Conservation (phyloP, 1,140 invertebrate genomes). For the Pseudachorutes palmiensis region DNA sequence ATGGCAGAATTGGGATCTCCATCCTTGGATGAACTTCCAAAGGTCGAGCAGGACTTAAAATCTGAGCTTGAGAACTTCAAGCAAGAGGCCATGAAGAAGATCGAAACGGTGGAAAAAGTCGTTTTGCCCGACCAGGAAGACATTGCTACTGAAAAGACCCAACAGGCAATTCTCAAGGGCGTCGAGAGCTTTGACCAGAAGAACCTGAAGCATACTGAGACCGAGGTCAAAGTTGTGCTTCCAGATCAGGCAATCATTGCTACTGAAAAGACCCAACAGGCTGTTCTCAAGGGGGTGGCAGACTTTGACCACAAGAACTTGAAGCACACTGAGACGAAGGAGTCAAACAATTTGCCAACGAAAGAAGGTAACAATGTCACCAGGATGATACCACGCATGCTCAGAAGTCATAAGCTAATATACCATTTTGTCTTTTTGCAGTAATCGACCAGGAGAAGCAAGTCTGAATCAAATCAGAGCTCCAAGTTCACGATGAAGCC, state of each 20-base stretch:
- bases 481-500: not conserved
- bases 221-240: constrained; percentile 84
- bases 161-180: constrained; percentile 72
- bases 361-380: constrained; percentile 55
- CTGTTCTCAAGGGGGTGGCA: constrained; percentile 73
- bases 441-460: constrained; percentile 32
- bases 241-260: constrained; percentile 88
- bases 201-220: constrained; percentile 83
- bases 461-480: constrained; percentile 20
- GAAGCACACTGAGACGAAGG: constrained; percentile 79
- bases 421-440: constrained; percentile 18
- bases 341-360: constrained; percentile 81
- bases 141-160: constrained; percentile 75
- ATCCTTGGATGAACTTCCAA: constrained; percentile 76
- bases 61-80: constrained; percentile 80
- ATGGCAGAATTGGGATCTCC: constrained; percentile 52
- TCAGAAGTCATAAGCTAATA: not conserved
- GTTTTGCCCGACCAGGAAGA: constrained; percentile 82
- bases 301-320: constrained; percentile 74
- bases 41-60: constrained; percentile 77
- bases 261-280: constrained; percentile 75
- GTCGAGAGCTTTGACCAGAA: constrained; percentile 73
- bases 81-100: constrained; percentile 68
- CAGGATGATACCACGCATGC: not conserved
- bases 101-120: constrained; percentile 75